Evolutionary conservation across 2,888 invertebrate genomes (phyloP), one percentile per base, ranked within the genome.

Genomic region (Alentia gelatinosa): DNA sequence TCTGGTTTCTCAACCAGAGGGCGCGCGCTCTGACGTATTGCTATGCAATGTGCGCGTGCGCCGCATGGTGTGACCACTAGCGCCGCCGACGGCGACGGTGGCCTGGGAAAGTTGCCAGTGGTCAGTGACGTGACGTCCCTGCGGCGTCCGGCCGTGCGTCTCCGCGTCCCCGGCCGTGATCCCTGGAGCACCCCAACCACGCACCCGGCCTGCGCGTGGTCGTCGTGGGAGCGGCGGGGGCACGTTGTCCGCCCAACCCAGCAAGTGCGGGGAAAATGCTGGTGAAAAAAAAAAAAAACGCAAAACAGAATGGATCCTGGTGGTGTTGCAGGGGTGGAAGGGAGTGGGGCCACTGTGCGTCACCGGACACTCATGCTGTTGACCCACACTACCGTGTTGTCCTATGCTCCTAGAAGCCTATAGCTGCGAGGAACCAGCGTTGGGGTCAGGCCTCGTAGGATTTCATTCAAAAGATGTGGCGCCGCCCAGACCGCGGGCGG

Each of bases 21-120:
- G 56, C 68, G 30, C 42, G 47, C 15, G 3, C 15, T 74, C 19
- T 79, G 79, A 37, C 79, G 79, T 86, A 50, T 86, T 47, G 86
- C 86, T 40, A 40, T 5, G 39, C n/a, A 30, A 23, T 35, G 83
- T 83, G 42, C 86, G 30, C 50, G 47, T 86, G 42, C 86, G 47
- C 35, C 9, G 39, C 39, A 39, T n/a, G n/a, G n/a, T 83, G 83
- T 86, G 42, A 42, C 86, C 30, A 23, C 37, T 37, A 39, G 79
- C 79, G 79, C 79, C 79, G 37, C 79, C 79, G 39, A 15, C 19
- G 79, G 79, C 37, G 37, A 39, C 19, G 37, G 37, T 23, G 86
- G 50, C 86, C 86, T 86, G 86, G 86, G 86, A 86, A 86, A 26
- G 47, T 42, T 42, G 86, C 86, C 86, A 86, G 26, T 86, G 86